Evolutionary conservation across 2,888 invertebrate species (phyloP).

Genomic region (Loripinus fragilis): DNA sequence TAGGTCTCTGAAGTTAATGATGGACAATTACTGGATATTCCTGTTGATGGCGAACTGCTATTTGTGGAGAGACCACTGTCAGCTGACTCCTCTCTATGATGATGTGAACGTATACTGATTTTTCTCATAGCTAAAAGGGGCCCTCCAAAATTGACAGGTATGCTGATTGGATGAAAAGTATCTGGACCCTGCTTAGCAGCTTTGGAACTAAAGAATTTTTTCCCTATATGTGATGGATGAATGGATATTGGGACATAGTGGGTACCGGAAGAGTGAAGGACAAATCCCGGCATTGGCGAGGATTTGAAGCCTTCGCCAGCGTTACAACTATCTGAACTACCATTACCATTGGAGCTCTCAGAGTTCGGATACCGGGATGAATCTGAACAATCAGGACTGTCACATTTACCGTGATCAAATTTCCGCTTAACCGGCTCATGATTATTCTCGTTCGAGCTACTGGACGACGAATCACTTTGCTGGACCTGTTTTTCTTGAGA

Average conservation of each 20-base stretch:
- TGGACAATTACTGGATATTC: background rate
- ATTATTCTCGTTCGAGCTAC: conserved; percentile 57
- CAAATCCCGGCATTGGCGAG: conserved; percentile 90
- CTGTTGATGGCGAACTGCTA: background rate
- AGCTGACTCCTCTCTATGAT: background rate
- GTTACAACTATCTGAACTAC: conserved; percentile 33
- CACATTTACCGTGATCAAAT: conserved; percentile 46
- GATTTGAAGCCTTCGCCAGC: conserved; percentile 41
- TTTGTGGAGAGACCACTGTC: background rate
- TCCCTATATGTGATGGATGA: conserved; percentile 83
- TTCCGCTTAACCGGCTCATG: conserved; percentile 57
- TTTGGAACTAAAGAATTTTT: conserved; percentile 51
- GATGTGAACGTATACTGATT: conserved; percentile 23
- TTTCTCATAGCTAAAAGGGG: conserved; percentile 62
- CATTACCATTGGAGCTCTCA: conserved; percentile 58
- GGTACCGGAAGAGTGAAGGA: conserved; percentile 93
- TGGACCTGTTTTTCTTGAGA: conserved; percentile 82
- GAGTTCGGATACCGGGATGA: conserved; percentile 62
- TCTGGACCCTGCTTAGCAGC: conserved; percentile 38
- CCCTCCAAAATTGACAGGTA: conserved; percentile 79
- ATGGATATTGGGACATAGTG: conserved; percentile 92
- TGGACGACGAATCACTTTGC: conserved; percentile 62
- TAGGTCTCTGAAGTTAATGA: background rate
- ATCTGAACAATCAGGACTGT: conserved; percentile 54
- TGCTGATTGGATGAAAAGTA: conserved; percentile 80